A percentile compares a stretch with the other conserved stretches of the same genome.
Conservation (phyloP, 53 echinoderm and acorn worm species). For the Luidia sarsii region DNA sequence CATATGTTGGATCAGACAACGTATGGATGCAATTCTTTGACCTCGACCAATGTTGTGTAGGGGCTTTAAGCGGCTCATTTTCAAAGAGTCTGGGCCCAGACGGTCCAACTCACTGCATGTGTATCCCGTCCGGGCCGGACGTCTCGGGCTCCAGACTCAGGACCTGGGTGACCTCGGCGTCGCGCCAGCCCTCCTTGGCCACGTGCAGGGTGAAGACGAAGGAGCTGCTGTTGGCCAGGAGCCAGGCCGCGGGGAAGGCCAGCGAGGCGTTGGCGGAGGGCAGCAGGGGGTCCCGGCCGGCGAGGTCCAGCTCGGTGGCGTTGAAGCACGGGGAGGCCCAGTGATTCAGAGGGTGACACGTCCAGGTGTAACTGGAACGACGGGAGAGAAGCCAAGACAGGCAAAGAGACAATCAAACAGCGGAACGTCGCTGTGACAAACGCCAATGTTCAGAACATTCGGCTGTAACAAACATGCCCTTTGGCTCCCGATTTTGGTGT, state of each 20-base stretch:
- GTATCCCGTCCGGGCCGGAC: not conserved
- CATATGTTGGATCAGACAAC: too few species aligned
- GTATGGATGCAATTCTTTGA: too few species aligned
- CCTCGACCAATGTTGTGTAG: too few species aligned
- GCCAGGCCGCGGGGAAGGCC: slow-evolving; percentile 57
- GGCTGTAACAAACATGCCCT: too few species aligned
- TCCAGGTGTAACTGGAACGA: slow-evolving; percentile 73
- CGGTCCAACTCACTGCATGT: slow-evolving; percentile 33
- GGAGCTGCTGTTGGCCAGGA: slow-evolving; percentile 38
- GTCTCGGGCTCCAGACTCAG: slow-evolving; percentile 48
- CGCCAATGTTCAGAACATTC: too few species aligned
- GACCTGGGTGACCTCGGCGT: slow-evolving; percentile 66
- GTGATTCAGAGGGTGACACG: slow-evolving; percentile 60
- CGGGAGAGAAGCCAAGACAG: not conserved
- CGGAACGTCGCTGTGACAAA: too few species aligned
- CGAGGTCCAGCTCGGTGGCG: slow-evolving; percentile 12
- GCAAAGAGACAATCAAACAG: too few species aligned
- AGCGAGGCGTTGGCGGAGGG: slow-evolving; percentile 57
- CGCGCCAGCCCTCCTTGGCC: slow-evolving; percentile 61
- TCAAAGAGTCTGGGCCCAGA: too few species aligned
- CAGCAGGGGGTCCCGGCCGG: slow-evolving; percentile 44
- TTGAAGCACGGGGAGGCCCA: slow-evolving; percentile 66
- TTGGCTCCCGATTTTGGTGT: too few species aligned
- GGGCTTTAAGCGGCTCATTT: too few species aligned
- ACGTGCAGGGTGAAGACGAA: slow-evolving; percentile 78